phyloP scores from a whole-genome alignment of 1,140 invertebrate species.

The Drosophila gunungcola region DNA sequence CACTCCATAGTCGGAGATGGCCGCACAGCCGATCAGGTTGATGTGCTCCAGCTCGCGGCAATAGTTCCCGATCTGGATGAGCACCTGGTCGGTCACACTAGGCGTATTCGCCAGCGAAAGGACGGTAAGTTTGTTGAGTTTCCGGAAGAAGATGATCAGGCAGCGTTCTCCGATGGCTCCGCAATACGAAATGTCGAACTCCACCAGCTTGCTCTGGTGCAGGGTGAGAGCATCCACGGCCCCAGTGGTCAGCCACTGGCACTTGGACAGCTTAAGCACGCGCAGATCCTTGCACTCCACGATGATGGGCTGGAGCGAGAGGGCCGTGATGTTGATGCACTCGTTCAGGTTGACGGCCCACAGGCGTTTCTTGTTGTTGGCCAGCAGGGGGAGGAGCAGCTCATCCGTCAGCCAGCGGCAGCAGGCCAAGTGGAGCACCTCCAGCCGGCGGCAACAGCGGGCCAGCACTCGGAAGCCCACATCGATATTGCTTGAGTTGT shows the following conservation, averaged over 20 bases:
- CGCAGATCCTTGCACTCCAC: slow-evolving; percentile 86
- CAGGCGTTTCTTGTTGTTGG: slow-evolving; percentile 85
- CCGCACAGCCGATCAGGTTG: slow-evolving; percentile 86
- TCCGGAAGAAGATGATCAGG: slow-evolving; percentile 86
- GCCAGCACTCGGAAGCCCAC: slow-evolving; percentile 85
- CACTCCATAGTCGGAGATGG: slow-evolving; percentile 86
- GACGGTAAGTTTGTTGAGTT: slow-evolving; percentile 85
- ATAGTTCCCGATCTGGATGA: slow-evolving; percentile 86
- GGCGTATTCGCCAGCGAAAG: slow-evolving; percentile 86
- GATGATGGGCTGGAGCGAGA: slow-evolving; percentile 86
- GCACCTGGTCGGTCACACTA: slow-evolving; percentile 86
- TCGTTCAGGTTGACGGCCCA: slow-evolving; percentile 86
- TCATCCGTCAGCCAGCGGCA: slow-evolving; percentile 85
- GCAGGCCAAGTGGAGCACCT: slow-evolving; percentile 85
- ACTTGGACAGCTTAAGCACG: slow-evolving; percentile 86
- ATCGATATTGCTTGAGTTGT: slow-evolving; percentile 64
- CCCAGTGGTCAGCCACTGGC: slow-evolving; percentile 86
- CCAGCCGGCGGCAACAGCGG: slow-evolving; percentile 85
- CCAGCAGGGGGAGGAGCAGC: slow-evolving; percentile 85
- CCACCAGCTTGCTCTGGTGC: slow-evolving; percentile 85
- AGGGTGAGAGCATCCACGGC: slow-evolving; percentile 86
- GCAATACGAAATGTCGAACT: slow-evolving; percentile 86
- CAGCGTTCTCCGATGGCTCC: slow-evolving; percentile 86
- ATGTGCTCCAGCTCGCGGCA: slow-evolving; percentile 85
- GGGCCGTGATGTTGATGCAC: slow-evolving; percentile 86